Conservation (phyloP, 2,888 invertebrate species). For the Octodonta nipae region DNA sequence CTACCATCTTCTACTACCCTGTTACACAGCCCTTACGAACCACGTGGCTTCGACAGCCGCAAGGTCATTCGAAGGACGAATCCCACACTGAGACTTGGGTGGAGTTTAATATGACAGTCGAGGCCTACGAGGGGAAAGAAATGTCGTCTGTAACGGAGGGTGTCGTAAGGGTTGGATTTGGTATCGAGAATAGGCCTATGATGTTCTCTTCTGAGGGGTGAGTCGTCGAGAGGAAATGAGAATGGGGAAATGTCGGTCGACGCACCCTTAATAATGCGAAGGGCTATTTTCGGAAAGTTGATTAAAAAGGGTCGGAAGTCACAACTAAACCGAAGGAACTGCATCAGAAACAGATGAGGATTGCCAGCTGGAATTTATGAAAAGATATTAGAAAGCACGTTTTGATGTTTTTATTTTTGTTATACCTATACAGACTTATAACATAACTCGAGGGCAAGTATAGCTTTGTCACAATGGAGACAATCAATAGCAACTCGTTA, state of each 20-base stretch:
- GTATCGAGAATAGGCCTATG: conserved; percentile 10
- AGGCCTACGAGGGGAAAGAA: conserved; percentile 8
- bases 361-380: too few species aligned
- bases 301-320: conserved; percentile 11
- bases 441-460: too few species aligned
- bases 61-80: conserved; percentile 21
- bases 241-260: conserved; percentile 4
- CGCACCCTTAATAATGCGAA: conserved; percentile 7
- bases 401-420: too few species aligned
- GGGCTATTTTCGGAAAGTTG: conserved; percentile 9
- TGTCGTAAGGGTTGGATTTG: conserved; percentile 10
- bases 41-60: conserved; percentile 24
- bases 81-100: conserved; percentile 7
- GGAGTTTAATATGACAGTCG: not conserved
- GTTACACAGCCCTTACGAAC: conserved; percentile 27
- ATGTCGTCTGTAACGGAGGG: conserved; percentile 12
- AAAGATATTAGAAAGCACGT: too few species aligned
- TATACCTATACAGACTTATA: too few species aligned
- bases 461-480: too few species aligned
- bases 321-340: too few species aligned
- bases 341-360: too few species aligned
- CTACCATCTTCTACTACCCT: conserved; percentile 21
- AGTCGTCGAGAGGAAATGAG: conserved; percentile 8
- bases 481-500: too few species aligned
- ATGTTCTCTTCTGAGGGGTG: conserved; percentile 11